These are phyloP conservation scores for Zaprionus davidi DNA, from an alignment of 1,140 invertebrate genomes.

Conservation along the genomic window DNA sequence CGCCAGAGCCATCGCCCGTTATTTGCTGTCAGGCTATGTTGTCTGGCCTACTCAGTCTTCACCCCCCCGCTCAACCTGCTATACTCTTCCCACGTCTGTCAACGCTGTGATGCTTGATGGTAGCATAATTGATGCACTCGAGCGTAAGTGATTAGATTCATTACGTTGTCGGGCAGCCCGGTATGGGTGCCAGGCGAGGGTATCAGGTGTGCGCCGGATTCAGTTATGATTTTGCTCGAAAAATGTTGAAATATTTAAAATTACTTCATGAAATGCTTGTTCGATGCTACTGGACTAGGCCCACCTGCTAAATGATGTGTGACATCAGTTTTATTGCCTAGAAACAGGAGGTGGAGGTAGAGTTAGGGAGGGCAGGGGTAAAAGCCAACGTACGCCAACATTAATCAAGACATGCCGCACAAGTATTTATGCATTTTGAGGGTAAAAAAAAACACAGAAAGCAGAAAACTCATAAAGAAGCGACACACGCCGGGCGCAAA, in stretches of 20 bases:
- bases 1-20: constrained; percentile 14
- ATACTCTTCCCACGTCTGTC: constrained; percentile 35
- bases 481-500: constrained; percentile 79
- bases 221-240: constrained; percentile 15
- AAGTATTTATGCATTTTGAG: constrained; percentile 74
- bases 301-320: constrained; percentile 71
- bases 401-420: constrained; percentile 77
- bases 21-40: constrained; percentile 48
- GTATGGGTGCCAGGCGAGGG: constrained; percentile 45
- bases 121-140: constrained; percentile 84
- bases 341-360: not conserved
- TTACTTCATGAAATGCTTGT: constrained; percentile 12
- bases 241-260: constrained; percentile 55
- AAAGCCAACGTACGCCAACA: constrained; percentile 79
- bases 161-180: constrained; percentile 77
- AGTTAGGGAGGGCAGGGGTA: constrained; percentile 49
- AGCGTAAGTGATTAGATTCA: constrained; percentile 84
- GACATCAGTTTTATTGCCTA: constrained; percentile 77
- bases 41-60: constrained; percentile 9
- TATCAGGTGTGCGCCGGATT: constrained; percentile 58
- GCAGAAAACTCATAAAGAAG: constrained; percentile 52
- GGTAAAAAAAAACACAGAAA: constrained; percentile 59
- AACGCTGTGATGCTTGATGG: constrained; percentile 68
- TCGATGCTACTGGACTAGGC: constrained; percentile 13
- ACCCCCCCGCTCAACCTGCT: constrained; percentile 29